Percentiles rank a stretch among this genome's conserved stretches.
phyloP scores from a whole-genome alignment of 2,888 invertebrate species.

The Parnassius orleans region DNA sequence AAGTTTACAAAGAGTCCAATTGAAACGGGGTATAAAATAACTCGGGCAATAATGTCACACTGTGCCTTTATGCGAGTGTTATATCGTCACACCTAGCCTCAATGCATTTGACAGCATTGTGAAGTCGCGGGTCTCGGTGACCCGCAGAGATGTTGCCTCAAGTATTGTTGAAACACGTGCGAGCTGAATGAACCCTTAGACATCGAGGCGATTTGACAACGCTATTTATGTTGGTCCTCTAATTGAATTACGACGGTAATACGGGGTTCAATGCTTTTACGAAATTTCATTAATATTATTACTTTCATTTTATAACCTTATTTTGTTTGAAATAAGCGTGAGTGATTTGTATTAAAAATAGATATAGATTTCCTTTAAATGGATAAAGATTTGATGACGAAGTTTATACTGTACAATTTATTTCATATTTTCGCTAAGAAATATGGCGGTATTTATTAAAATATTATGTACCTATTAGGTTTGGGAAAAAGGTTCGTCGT shows the following conservation, averaged over 20 bases:
- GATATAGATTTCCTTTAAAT: too few species aligned
- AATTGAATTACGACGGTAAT: constrained; percentile 74
- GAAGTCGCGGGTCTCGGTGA: constrained; percentile 54
- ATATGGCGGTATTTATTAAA: too few species aligned
- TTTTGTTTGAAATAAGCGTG: too few species aligned
- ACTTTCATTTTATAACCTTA: too few species aligned
- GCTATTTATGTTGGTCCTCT: constrained; percentile 65
- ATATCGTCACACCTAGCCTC: constrained; percentile 65
- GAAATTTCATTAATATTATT: too few species aligned
- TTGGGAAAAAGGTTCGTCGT: too few species aligned
- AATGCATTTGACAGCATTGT: constrained; percentile 73
- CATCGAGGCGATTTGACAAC: constrained; percentile 60
- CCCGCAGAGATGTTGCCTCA: constrained; percentile 63
- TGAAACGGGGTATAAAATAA: constrained; percentile 43
- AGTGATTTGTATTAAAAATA: too few species aligned
- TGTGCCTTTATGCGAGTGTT: constrained; percentile 58
- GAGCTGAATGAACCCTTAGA: constrained; percentile 64
- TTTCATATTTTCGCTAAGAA: too few species aligned
- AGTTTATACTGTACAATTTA: too few species aligned
- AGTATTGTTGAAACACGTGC: constrained; percentile 71
- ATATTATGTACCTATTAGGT: too few species aligned
- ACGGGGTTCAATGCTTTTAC: constrained; percentile 41
- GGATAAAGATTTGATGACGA: too few species aligned
- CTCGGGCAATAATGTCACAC: constrained; percentile 60
- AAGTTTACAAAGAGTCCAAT: not conserved